phyloP scores from a whole-genome alignment of 1,140 invertebrate species.

The Leptoteleia sp. region DNA sequence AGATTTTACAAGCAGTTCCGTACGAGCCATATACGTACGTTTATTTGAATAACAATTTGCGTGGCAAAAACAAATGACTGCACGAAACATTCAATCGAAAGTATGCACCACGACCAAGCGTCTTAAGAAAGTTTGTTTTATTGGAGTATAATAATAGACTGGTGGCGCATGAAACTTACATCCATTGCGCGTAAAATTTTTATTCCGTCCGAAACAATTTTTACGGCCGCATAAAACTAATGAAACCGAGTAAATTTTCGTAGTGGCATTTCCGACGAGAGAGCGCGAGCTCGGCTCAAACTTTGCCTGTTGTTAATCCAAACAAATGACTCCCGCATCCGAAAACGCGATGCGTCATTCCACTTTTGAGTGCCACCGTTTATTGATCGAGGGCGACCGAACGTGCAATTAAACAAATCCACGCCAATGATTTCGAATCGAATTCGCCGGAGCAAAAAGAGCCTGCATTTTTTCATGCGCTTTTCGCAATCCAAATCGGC shows the following conservation, averaged over 20 bases:
- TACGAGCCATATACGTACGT: too few species aligned
- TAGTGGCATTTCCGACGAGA: constrained; percentile 9
- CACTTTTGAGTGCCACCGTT: not conserved
- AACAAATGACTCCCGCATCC: constrained; percentile 9
- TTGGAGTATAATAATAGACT: constrained; percentile 46
- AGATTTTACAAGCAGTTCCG: too few species aligned
- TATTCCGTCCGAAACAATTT: constrained; percentile 26
- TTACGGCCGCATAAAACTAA: constrained; percentile 28
- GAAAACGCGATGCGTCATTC: not conserved
- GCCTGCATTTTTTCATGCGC: constrained; percentile 2
- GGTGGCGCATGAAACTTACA: constrained; percentile 20
- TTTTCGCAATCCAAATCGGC: constrained; percentile 50
- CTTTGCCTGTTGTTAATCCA: too few species aligned
- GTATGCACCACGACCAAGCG: constrained; percentile 17
- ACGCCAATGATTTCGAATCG: constrained; percentile 12
- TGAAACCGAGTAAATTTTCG: constrained; percentile 14
- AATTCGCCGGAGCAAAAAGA: constrained; percentile 3
- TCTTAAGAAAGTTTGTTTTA: constrained; percentile 40
- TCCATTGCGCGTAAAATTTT: constrained; percentile 39
- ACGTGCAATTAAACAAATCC: constrained; percentile 5
- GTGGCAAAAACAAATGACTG: constrained; percentile 13
- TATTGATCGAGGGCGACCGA: not conserved
- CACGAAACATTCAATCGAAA: constrained; percentile 39
- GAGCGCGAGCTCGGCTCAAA: not conserved
- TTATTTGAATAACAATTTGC: constrained; percentile 22